These are phyloP conservation scores for Volucella zonaria DNA, from an alignment of 2,888 invertebrate species.

Conservation along the genomic window DNA sequence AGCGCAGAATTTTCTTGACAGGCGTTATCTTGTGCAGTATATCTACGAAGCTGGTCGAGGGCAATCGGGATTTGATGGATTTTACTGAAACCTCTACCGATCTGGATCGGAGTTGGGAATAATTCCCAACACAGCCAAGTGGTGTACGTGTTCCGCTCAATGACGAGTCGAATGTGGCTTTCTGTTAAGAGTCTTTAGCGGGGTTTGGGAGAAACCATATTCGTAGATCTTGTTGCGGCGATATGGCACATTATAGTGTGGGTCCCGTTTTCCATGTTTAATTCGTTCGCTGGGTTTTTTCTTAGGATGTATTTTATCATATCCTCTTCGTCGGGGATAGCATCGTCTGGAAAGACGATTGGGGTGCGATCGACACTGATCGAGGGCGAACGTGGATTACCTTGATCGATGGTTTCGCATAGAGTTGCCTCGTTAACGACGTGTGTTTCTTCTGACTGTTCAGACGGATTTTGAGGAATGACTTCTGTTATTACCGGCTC, in stretches of 20 bases:
- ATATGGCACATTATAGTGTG: constrained; percentile 72
- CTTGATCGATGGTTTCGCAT: constrained; percentile 21
- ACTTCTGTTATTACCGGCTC: background rate
- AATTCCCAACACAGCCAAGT: constrained; percentile 79
- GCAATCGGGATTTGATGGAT: constrained; percentile 75
- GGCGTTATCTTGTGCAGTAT: constrained; percentile 73
- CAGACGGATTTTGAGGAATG: background rate
- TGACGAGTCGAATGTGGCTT: constrained; percentile 71
- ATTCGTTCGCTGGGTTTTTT: constrained; percentile 79
- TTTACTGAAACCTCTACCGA: constrained; percentile 74
- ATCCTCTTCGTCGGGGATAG: constrained; percentile 77
- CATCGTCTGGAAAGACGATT: constrained; percentile 79
- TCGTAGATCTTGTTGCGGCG: constrained; percentile 77
- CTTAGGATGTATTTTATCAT: constrained; percentile 77
- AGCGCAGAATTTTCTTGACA: constrained; percentile 64
- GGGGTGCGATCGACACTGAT: constrained; percentile 80
- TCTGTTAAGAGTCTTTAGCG: constrained; percentile 68
- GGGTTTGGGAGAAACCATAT: constrained; percentile 74
- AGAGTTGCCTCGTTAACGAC: background rate
- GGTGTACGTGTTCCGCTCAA: constrained; percentile 77
- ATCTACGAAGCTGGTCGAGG: constrained; percentile 77
- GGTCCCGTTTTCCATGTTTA: constrained; percentile 71
- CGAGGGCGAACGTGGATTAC: constrained; percentile 81
- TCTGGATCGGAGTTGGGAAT: constrained; percentile 76
- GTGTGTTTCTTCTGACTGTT: constrained; percentile 8